These are phyloP conservation scores for Montipora foliosa DNA, from an alignment of 64 coral and sea anemone genomes.

Conservation along the genomic window DNA sequence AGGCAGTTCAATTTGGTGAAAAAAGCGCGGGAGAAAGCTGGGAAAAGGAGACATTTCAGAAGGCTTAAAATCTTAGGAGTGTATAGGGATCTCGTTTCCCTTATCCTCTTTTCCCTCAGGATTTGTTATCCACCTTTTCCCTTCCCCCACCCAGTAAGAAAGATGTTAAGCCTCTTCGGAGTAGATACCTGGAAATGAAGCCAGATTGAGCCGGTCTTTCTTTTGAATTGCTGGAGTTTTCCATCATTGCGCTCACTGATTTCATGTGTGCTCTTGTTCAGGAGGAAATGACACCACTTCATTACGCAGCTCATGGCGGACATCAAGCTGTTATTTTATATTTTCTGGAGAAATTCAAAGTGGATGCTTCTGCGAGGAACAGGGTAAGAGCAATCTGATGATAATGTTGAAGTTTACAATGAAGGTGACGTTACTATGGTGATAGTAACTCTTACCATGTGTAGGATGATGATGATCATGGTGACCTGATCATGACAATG, in stretches of 20 bases:
- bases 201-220: no score
- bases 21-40: no score
- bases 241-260: neutral
- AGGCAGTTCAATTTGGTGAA: neutral
- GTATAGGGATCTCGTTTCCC: no score
- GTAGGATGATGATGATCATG: neutral
- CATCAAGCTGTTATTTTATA: slow-evolving; percentile 78
- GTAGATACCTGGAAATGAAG: no score
- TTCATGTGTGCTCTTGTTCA: slow-evolving; percentile 4
- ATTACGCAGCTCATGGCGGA: slow-evolving; percentile 73
- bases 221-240: neutral
- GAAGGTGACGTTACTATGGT: neutral
- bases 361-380: slow-evolving; percentile 69
- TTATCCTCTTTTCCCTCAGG: no score
- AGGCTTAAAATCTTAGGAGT: no score
- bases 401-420: neutral
- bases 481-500: neutral
- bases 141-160: no score
- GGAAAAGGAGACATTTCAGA: no score
- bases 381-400: slow-evolving; percentile 68
- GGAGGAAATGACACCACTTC: slow-evolving; percentile 85
- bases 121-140: no score
- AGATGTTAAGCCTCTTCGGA: no score
- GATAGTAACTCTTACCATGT: no score
- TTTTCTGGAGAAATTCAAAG: slow-evolving; percentile 93